Conservation (phyloP, 2,888 invertebrate genomes). For the Drosophila emarginata region DNA sequence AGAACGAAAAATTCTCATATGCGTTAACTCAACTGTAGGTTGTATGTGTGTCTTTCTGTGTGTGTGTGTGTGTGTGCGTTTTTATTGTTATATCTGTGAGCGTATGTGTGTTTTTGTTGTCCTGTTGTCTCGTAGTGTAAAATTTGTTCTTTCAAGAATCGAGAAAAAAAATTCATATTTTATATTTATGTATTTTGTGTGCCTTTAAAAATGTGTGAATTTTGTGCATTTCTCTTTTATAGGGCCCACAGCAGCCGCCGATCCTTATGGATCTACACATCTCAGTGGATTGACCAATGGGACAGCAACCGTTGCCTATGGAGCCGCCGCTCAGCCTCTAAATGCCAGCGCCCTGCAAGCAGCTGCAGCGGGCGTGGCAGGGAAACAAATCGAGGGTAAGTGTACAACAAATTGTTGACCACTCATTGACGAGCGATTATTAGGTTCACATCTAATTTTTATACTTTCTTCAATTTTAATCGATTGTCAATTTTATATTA, state of each 20-base stretch:
- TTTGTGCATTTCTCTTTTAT: slow-evolving; percentile 36
- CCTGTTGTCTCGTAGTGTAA: slow-evolving; percentile 42
- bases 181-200: neutral
- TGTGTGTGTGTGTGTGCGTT: slow-evolving; percentile 3
- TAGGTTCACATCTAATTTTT: neutral
- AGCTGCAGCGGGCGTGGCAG: slow-evolving; percentile 90
- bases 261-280: slow-evolving; percentile 83
- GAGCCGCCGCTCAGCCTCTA: slow-evolving; percentile 83
- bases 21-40: slow-evolving; percentile 69
- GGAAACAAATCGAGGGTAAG: slow-evolving; percentile 95
- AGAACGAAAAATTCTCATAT: slow-evolving; percentile 56
- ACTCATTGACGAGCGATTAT: neutral
- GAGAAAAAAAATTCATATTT: neutral
- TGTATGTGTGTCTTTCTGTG: slow-evolving; percentile 28
- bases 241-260: slow-evolving; percentile 85
- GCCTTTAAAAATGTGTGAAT: neutral
- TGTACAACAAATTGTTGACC: slow-evolving; percentile 3
- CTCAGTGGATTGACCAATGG: slow-evolving; percentile 83
- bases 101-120: slow-evolving; percentile 29
- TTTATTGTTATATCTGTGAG: slow-evolving; percentile 24
- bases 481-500: no score
- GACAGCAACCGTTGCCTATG: slow-evolving; percentile 65
- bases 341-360: slow-evolving; percentile 87
- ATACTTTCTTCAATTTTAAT: no score
- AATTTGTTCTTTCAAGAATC: slow-evolving; percentile 21